phyloP scores from a whole-genome alignment of 2,113 vertebrate species.

The Limanda limanda region DNA sequence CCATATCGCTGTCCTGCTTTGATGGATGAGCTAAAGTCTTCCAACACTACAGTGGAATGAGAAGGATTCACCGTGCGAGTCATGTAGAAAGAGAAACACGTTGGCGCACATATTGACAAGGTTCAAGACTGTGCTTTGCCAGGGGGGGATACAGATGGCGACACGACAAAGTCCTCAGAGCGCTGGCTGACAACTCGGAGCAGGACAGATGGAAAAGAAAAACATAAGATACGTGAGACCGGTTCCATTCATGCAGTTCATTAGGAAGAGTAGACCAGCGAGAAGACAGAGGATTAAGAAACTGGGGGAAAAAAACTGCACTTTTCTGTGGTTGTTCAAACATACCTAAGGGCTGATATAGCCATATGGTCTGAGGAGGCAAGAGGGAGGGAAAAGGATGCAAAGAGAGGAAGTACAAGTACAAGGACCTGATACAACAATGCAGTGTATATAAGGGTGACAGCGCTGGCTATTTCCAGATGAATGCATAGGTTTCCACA shows the following conservation, averaged over 20 bases:
- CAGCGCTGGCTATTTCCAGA: too few relatives aligned
- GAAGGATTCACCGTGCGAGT: background rate
- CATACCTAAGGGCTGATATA: background rate
- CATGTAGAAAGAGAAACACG: background rate
- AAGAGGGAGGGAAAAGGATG: background rate
- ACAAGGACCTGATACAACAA: background rate
- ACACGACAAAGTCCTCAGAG: background rate
- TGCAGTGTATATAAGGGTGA: background rate
- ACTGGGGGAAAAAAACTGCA: too few relatives aligned
- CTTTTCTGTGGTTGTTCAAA: background rate
- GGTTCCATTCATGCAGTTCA: background rate
- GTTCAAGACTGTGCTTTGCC: background rate
- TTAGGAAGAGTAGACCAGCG: background rate
- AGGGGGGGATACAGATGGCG: background rate
- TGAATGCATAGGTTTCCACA: too few relatives aligned
- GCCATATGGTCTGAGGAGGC: background rate
- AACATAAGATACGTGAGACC: background rate
- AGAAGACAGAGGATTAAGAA: background rate
- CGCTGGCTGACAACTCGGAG: background rate
- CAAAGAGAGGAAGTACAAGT: background rate
- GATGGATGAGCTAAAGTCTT: background rate
- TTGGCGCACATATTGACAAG: background rate
- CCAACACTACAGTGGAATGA: background rate
- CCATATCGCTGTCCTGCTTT: background rate
- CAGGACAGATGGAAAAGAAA: background rate